Base-by-base conservation (phyloP, 2,113 vertebrate genomes). In the Drymodes brunneopygia region DNA sequence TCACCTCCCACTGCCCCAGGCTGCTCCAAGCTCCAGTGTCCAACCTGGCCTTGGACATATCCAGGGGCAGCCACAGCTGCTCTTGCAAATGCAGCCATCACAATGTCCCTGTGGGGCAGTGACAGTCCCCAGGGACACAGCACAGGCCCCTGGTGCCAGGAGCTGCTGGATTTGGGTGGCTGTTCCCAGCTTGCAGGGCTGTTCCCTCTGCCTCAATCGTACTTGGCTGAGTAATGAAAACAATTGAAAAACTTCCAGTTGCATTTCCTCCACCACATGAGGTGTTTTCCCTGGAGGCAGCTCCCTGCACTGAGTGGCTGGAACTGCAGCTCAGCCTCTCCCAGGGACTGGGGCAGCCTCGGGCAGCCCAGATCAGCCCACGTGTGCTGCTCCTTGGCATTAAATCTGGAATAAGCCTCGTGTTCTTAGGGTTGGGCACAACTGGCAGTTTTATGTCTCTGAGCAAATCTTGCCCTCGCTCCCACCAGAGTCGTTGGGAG, bases 341-440 rank as follows among this genome's bases (percentile, higher is more conserved):
- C 36, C 17, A 16, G 54, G 40, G 64, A 3, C 40, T 31, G 82
- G 44, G 38, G 35, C 56, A 44, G 74, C 80, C 48, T 44, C 2
- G 4, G 38, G 88, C 67, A 75, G 82, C 71, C 82, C 36, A 7
- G 38, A 29, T 73, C 15, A 20, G 50, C 58, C 31, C n/a, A 2
- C 7, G 38, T 11, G 7, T 38, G 44, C 69, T 60, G 6, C 48
- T 87, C 23, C 53, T 82, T 35, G 27, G 45, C 36, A 36, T 6
- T 66, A 10, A 5, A 2, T 7, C 5, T 15, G 57, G 47, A 53
- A 12, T 10, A 1, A 72, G 12, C 42, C 78, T 53, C 4, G 0
- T 24, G 20, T 21, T 22, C 28, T 12, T 10, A 9, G 51, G 62
- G 62, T 1, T 67, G 62, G 62, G 66, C 47, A 11, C 22, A 48